Base-by-base conservation (phyloP, 1,140 invertebrate genomes). In the Whitmania pigra region DNA sequence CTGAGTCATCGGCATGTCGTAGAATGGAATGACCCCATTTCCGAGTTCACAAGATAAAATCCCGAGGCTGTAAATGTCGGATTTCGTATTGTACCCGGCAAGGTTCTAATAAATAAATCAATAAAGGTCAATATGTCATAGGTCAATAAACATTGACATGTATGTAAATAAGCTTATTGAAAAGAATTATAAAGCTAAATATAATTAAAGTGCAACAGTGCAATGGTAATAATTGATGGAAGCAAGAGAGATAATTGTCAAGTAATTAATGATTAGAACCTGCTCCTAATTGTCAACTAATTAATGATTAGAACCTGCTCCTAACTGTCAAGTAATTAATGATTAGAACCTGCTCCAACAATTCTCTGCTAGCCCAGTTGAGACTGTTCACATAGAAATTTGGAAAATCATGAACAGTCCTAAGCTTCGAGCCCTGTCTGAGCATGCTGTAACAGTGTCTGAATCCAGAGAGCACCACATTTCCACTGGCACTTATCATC, bases 61-160 rank as follows among this genome's bases (percentile, higher is more conserved):
- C 53, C 93, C 93, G 67, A 94, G 75, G 75, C 91, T 94, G 77
- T 95, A 94, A 40, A 93, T 88, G 82, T 95, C 93, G 5, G 90
- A 91, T 76, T 90, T 90, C 78, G 89, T 88, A 79, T 90, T 89
- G 78, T 94, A 94, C 13, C 93, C 92, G 76, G 86, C 84, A 72
- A 94, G 82, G 84, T 94, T 93, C 87, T 91, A 63, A n/a, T n/a
- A n/a, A n/a, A n/a, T n/a, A n/a, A n/a, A n/a, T n/a, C n/a, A n/a
- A n/a, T n/a, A n/a, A n/a, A n/a, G n/a, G n/a, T n/a, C n/a, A n/a
- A n/a, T n/a, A n/a, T n/a, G n/a, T n/a, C n/a, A n/a, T n/a, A n/a
- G n/a, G n/a, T n/a, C n/a, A n/a, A n/a, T n/a, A n/a, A n/a, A n/a
- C n/a, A n/a, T n/a, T n/a, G n/a, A n/a, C n/a, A n/a, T n/a, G n/a